Evolutionary conservation across 2,888 invertebrate genomes (phyloP).

Genomic region (Eurytoma adleriae): DNA sequence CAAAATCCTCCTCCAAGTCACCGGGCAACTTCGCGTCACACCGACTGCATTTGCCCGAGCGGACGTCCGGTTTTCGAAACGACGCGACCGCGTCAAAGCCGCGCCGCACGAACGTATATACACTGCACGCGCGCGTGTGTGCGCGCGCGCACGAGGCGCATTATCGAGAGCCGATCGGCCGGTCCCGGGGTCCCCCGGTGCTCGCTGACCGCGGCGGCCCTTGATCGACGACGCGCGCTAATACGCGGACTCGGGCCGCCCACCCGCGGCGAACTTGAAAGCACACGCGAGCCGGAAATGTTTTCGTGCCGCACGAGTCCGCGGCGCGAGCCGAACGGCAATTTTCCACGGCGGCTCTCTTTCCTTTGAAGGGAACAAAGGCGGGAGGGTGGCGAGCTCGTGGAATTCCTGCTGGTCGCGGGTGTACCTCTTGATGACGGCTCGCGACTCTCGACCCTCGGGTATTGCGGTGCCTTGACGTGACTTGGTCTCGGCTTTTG

Average conservation of each 20-base stretch:
- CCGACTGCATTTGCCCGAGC: no score
- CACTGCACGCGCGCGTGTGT: no score
- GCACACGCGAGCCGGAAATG: conserved; percentile 25
- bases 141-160: no score
- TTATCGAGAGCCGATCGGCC: no score
- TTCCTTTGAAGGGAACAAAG: background rate
- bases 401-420: background rate
- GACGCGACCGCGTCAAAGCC: no score
- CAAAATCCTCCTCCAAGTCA: no score
- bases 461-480: no score
- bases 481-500: background rate
- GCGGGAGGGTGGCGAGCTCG: background rate
- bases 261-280: conserved; percentile 8
- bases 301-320: background rate
- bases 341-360: background rate
- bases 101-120: no score
- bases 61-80: no score
- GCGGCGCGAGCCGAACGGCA: background rate
- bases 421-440: background rate
- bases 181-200: no score
- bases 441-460: background rate
- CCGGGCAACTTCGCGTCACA: no score
- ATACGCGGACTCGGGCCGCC: conserved; percentile 15
- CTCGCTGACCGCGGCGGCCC: conserved; percentile 1
- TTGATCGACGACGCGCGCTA: conserved; percentile 43